phyloP scores from a whole-genome alignment of 2,797 vertebrate genomes.

The Pampus argenteus region DNA sequence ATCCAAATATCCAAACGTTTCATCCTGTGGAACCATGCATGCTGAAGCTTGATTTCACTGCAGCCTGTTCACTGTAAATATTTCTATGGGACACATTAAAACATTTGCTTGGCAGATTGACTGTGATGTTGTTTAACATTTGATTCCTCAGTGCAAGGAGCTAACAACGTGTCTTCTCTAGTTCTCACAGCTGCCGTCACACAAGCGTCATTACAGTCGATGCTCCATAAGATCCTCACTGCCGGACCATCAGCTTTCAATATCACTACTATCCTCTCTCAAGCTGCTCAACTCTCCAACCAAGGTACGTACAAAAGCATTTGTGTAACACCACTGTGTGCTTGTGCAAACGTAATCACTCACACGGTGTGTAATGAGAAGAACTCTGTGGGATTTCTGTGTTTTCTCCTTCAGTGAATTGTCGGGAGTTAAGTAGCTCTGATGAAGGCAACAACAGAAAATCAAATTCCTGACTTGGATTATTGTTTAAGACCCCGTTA shows the following conservation, averaged over 20 bases:
- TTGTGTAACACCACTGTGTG: neutral
- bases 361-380: neutral
- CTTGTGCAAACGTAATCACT: neutral
- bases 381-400: neutral
- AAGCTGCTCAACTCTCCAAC: conserved; percentile 96
- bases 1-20: neutral
- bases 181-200: conserved; percentile 99
- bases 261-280: conserved; percentile 97
- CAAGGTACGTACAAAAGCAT: conserved; percentile 87
- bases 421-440: neutral
- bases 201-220: conserved; percentile 98
- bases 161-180: conserved; percentile 62
- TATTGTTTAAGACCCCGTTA: neutral
- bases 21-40: neutral
- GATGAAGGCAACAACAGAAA: neutral
- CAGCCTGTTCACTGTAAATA: neutral
- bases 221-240: conserved; percentile 99
- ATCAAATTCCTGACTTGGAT: neutral
- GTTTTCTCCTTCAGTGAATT: neutral
- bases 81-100: neutral
- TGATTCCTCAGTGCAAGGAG: neutral
- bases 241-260: conserved; percentile 98
- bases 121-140: neutral
- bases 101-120: neutral
- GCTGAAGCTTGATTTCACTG: neutral